Evolutionary conservation across 2,888 invertebrate genomes (phyloP), one percentile per base, ranked within the genome.

Genomic region (Cheilosia pagana): DNA sequence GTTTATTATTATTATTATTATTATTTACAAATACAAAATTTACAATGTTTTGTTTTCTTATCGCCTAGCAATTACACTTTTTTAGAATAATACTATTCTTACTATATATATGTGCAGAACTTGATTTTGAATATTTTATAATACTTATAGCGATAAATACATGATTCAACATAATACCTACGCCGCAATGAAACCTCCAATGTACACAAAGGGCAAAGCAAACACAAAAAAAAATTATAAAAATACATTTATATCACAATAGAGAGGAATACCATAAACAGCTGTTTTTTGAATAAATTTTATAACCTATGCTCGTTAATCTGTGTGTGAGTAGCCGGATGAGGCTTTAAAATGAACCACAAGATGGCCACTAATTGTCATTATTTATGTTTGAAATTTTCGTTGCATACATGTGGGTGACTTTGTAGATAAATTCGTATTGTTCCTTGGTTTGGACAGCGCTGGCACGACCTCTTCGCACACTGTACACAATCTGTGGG

Each of bases 391-490:
- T 96, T 89, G 96, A 95, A 88, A 97, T 93, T 92, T 96, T 96
- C 87, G 96, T 95, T 85, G 96, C 96, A 90, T 97, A 97, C 90
- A 96, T 94, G 91, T 95, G 95, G 88, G 97, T 94, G 89, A 96
- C 98, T 95, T 96, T 96, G 92, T 98, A 98, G 87, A 98, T 95
- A 92, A 98, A 97, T 89, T 95, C 94, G 92, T 98, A 98, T 92
- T 98, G 98, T 89, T 98, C 97, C 89, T 95, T 95, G 81, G 98
- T 98, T 92, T 97, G 95, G 25, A 98, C 96, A 79, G 97, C 94
- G 88, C 97, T 97, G 55, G 97, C 97, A 14, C 98, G 93, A 90
- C 98, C 98, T 88, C 96, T 94, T 87, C 98, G 94, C 89, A 98
- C 94, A 87, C 94, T 94, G 88, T 96, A 96, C 81, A 98, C 97